Base-by-base conservation (phyloP, 2,888 invertebrate species). In the Caenorhabditis macrosperma region DNA sequence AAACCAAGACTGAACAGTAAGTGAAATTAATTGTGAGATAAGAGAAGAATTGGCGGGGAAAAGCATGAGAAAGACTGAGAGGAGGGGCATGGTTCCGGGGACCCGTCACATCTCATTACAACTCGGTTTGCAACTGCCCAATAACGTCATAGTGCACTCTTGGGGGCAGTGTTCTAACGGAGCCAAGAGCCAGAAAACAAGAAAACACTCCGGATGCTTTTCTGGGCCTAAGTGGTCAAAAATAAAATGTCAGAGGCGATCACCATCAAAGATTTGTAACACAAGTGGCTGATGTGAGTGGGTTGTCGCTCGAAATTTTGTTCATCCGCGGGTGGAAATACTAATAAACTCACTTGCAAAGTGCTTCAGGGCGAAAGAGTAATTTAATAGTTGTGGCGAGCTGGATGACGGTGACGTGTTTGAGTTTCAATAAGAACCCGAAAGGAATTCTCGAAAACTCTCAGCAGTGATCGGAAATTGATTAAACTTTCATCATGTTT, bases 291-390 rank as follows among this genome's bases (percentile, higher is more conserved):
- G 44, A 44, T 5, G 28, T n/a, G 35, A 6, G n/a, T 24, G 38
- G 50, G 35, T 20, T 60, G 59, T 60, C 69, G 38, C 41, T 41
- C 50, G 60, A 72, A 72, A 74, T 64, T 64, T 74, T 33, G 74
- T 74, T 64, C 74, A 74, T 64, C 64, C 71, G 33, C 55, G 28
- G 48, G 57, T 74, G 57, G 74, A 74, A 74, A 74, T 74, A 74
- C 74, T 74, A 74, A 74, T 74, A 74, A 74, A 74, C 74, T 74
- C 74, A 74, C 74, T 74, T 74, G 74, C 74, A 74, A 66, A 74
- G 64, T 74, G 74, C 74, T 74, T 74, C 74, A 74, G 74, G 74
- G 74, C 74, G 59, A 74, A 74, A 74, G 74, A 64, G 74, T 74
- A 74, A 74, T 74, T 74, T 74, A 74, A 74, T 74, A 74, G 74